Evolutionary conservation across 2,113 vertebrate species (phyloP).

Genomic region (Sinocyclocheilus maitianheensis): DNA sequence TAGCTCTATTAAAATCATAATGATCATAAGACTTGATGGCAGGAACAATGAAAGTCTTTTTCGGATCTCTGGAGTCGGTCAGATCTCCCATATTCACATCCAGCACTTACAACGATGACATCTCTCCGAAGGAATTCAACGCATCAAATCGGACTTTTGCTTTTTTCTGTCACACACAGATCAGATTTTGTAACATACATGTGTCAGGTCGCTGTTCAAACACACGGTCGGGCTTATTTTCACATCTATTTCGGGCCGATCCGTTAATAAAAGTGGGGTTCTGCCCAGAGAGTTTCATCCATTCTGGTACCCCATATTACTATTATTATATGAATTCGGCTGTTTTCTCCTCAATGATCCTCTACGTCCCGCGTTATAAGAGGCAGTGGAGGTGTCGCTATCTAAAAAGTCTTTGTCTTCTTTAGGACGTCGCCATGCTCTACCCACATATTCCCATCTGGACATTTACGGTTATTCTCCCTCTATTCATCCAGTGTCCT

Average conservation of each 20-base stretch:
- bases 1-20: conserved; percentile 92
- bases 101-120: conserved; percentile 64
- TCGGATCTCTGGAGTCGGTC: conserved; percentile 79
- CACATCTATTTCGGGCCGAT: neutral
- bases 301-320: conserved; percentile 62
- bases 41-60: conserved; percentile 88
- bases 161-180: neutral
- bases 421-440: neutral
- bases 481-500: conserved; percentile 65
- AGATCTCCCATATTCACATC: conserved; percentile 86
- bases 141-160: conserved; percentile 52
- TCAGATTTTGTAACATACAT: neutral
- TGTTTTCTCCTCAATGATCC: conserved; percentile 51
- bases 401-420: conserved; percentile 28
- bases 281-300: conserved; percentile 66
- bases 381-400: neutral
- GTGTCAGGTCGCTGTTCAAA: neutral
- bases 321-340: too few species aligned
- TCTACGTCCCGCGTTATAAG: conserved; percentile 36
- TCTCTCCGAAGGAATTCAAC: conserved; percentile 69
- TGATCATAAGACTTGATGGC: conserved; percentile 93
- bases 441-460: conserved; percentile 51
- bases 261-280: conserved; percentile 39
- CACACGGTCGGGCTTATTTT: neutral
- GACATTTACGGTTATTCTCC: conserved; percentile 49